Evolutionary conservation across 2,797 vertebrate genomes (phyloP).

Genomic region (Coluber constrictor): DNA sequence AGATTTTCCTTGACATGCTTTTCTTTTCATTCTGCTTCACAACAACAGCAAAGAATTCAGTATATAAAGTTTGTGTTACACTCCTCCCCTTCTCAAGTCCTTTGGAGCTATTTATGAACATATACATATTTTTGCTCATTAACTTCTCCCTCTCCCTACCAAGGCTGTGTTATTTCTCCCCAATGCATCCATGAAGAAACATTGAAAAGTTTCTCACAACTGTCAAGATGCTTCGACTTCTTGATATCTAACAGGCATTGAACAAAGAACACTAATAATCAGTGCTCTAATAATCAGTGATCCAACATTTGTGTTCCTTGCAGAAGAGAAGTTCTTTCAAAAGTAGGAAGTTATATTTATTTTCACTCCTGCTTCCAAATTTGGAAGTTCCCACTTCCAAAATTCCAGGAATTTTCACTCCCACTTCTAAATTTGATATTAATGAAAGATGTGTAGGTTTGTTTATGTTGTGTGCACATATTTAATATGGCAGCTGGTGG

Average conservation of each 20-base stretch:
- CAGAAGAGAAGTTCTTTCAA: not conserved
- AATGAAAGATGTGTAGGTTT: not conserved
- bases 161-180: not conserved
- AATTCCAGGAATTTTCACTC: not conserved
- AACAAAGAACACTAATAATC: not conserved
- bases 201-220: not conserved
- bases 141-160: not conserved
- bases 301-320: not conserved
- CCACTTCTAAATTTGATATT: not conserved
- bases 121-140: accelerated
- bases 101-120: slow-evolving; percentile 5
- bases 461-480: not conserved
- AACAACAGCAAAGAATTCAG: not conserved
- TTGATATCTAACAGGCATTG: not conserved
- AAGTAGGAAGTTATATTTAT: not conserved
- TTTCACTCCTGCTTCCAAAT: not conserved
- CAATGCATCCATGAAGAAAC: not conserved
- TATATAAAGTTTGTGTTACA: not conserved
- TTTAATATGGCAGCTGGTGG: not conserved
- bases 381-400: not conserved
- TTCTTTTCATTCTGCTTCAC: slow-evolving; percentile 8
- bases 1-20: slow-evolving; percentile 20
- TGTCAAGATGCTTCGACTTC: not conserved
- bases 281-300: not conserved
- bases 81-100: not conserved